Conservation (phyloP, 2,113 vertebrate genomes). For the Zapus hudsonius region DNA sequence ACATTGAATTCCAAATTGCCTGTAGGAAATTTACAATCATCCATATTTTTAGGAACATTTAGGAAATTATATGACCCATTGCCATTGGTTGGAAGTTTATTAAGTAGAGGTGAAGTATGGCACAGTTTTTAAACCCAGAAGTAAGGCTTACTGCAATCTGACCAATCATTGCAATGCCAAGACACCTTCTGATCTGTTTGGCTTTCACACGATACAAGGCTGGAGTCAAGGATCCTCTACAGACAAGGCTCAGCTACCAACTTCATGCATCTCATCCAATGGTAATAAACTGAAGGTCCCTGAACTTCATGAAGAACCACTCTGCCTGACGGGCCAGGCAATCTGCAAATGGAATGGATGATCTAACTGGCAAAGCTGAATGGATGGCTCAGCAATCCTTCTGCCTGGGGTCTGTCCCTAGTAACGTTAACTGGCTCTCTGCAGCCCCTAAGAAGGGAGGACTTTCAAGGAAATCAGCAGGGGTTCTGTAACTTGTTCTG, state of each 20-base stretch:
- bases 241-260: not conserved
- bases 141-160: not conserved
- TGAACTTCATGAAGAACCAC: not conserved
- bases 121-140: not conserved
- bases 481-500: constrained; percentile 59
- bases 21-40: not conserved
- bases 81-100: not conserved
- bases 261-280: not conserved
- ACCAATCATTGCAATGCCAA: not conserved
- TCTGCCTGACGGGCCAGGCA: not conserved
- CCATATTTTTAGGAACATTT: not conserved
- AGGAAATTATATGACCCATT: not conserved
- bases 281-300: not conserved
- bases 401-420: constrained; percentile 22
- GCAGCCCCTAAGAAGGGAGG: not conserved
- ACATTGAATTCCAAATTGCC: not conserved
- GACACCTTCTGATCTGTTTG: not conserved
- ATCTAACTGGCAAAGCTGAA: not conserved
- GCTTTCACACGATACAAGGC: not conserved
- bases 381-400: constrained; percentile 13
- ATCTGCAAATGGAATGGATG: not conserved
- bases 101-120: not conserved
- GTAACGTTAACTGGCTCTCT: constrained; percentile 24
- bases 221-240: not conserved
- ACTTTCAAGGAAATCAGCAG: constrained; percentile 69